Evolutionary conservation across 2,888 invertebrate genomes (phyloP), one percentile per base, ranked within the genome.

Genomic region (Leptopterna dolabrata): DNA sequence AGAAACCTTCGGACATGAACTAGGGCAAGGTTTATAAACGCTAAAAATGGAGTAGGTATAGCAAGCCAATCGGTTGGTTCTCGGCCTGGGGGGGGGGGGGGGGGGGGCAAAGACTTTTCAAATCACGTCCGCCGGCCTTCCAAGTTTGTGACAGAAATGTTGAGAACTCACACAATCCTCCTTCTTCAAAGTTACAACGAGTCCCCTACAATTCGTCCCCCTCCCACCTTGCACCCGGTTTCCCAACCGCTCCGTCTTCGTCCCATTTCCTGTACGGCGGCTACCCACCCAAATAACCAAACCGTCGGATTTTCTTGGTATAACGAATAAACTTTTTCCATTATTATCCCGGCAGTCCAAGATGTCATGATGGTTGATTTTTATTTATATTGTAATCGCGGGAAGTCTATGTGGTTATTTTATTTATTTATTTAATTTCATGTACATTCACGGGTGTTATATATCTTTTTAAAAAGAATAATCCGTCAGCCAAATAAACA

Each of bases 121-220:
- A 81, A 81, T 81, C 81, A 81, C 81, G 81, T 81, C 36, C 81
- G 47, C 80, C 47, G 24, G 47, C 73, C 47, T 29, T 51, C 81
- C 81, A 55, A 81, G 81, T 81, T 81, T 81, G 81, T 81, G 81
- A 81, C 81, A 81, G 81, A 81, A 81, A 81, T 81, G 81, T 81
- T 81, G 81, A 81, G 81, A 45, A 81, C 73, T 73, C 73, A 73
- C 73, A 73, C 73, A 73, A 73, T 73, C 73, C 73, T 45, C 81
- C 81, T 81, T 55, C 81, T 81, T 51, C 51, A 47, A 81, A 81
- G 29, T 81, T 81, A 81, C 81, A 81, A 51, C 81, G 55, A 81
- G 29, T 51, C 81, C n/a, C 27, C 81, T 36, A 73, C 73, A 73
- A 73, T 73, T 73, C 36, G 9, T 55, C 81, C 81, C 51, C 13